These are phyloP conservation scores for Sinocyclocheilus anophthalmus DNA, from an alignment of 2,113 vertebrate species.

Conservation along the genomic window DNA sequence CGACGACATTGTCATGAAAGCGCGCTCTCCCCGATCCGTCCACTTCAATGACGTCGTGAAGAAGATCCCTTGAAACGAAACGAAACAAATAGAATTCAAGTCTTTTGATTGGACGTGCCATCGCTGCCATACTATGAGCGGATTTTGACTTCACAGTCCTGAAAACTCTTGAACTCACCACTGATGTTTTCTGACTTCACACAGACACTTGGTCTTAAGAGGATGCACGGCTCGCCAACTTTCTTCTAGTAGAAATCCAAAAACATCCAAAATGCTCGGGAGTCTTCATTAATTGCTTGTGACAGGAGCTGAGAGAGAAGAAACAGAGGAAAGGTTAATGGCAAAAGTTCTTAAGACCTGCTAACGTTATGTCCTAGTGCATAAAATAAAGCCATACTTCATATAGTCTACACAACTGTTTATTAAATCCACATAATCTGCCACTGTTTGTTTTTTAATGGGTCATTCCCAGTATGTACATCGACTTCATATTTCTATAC, in stretches of 20 bases:
- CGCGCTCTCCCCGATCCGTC: slow-evolving; percentile 63
- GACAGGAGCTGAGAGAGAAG: not conserved
- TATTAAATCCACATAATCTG: not conserved
- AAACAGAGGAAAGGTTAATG: not conserved
- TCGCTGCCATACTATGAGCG: slow-evolving; percentile 59
- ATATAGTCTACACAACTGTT: not conserved
- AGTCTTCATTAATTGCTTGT: slow-evolving; percentile 6
- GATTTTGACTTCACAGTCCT: slow-evolving; percentile 72
- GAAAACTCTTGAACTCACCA: slow-evolving; percentile 62
- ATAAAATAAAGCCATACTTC: not conserved
- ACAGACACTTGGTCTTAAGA: slow-evolving; percentile 74
- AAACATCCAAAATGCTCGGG: slow-evolving; percentile 31
- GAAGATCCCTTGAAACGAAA: slow-evolving; percentile 93
- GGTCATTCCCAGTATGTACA: not conserved
- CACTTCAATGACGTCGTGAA: slow-evolving; percentile 86
- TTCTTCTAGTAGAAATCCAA: slow-evolving; percentile 64
- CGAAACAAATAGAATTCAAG: slow-evolving; percentile 86
- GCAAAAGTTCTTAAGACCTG: not conserved
- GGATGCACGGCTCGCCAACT: slow-evolving; percentile 67
- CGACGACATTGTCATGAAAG: slow-evolving; percentile 88
- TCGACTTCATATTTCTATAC: not conserved
- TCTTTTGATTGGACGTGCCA: slow-evolving; percentile 77
- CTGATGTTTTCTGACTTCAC: slow-evolving; percentile 66
- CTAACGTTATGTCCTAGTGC: not conserved
- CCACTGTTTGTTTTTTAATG: not conserved